Conservation (phyloP, 1,140 invertebrate genomes). For the Galleria mellonella region DNA sequence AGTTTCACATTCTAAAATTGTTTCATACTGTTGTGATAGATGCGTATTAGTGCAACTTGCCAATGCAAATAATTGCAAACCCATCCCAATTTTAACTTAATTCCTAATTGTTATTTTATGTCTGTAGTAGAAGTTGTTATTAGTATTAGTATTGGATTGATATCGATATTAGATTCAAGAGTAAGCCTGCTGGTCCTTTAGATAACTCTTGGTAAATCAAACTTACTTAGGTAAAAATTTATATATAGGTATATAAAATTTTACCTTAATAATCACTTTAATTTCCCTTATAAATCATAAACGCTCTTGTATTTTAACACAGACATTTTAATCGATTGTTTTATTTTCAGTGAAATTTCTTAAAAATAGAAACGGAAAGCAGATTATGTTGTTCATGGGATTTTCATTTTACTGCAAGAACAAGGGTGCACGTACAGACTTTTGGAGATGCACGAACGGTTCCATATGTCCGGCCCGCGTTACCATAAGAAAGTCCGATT, state of each 20-base stretch:
- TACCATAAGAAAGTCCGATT: neutral
- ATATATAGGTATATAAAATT: neutral
- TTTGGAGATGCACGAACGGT: constrained; percentile 4
- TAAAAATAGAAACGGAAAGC: neutral
- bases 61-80: no score
- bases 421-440: neutral
- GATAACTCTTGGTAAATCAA: neutral
- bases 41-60: no score
- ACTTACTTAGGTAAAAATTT: neutral
- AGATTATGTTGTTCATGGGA: neutral
- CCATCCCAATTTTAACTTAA: no score
- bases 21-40: no score
- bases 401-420: neutral
- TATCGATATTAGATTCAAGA: no score
- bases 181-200: neutral
- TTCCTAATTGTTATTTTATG: no score
- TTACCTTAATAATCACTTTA: neutral
- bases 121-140: no score
- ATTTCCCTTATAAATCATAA: neutral
- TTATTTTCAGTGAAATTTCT: neutral
- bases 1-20: no score
- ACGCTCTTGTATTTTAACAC: no score
- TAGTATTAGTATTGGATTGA: neutral
- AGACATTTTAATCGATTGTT: neutral
- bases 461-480: neutral